Conservation (phyloP, 1,140 invertebrate species). For the Carposina sasakii region DNA sequence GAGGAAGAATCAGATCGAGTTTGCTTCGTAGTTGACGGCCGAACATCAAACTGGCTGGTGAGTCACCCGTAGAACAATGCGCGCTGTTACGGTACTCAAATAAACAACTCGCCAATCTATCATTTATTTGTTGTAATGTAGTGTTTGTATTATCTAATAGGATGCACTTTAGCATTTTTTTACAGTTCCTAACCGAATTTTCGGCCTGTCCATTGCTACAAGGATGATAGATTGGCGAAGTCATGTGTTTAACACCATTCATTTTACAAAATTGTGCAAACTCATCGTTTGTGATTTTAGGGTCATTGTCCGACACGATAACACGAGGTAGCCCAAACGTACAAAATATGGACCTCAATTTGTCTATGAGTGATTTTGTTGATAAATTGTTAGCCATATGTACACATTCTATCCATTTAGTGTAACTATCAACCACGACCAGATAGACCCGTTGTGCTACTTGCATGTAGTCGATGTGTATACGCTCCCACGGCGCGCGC, state of each 20-base stretch:
- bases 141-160: not conserved
- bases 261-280: not conserved
- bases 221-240: constrained; percentile 5
- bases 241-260: constrained; percentile 3
- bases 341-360: not conserved
- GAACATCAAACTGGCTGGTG: constrained; percentile 7
- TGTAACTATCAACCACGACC: not conserved
- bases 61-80: not conserved
- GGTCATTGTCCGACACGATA: constrained; percentile 5
- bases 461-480: constrained; percentile 8
- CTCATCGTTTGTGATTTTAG: not conserved
- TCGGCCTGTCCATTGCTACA: too few species aligned
- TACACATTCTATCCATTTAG: not conserved
- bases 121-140: not conserved
- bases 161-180: constrained; percentile 5
- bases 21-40: not conserved
- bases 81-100: not conserved
- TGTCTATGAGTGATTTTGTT: not conserved
- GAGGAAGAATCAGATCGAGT: too few species aligned
- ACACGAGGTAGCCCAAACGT: not conserved
- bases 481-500: not conserved
- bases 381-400: not conserved
- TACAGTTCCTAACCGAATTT: too few species aligned
- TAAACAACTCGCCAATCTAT: not conserved
- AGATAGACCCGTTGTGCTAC: not conserved